phyloP scores from a whole-genome alignment of 2,797 vertebrate species.

The Acanthurus leucopareius region DNA sequence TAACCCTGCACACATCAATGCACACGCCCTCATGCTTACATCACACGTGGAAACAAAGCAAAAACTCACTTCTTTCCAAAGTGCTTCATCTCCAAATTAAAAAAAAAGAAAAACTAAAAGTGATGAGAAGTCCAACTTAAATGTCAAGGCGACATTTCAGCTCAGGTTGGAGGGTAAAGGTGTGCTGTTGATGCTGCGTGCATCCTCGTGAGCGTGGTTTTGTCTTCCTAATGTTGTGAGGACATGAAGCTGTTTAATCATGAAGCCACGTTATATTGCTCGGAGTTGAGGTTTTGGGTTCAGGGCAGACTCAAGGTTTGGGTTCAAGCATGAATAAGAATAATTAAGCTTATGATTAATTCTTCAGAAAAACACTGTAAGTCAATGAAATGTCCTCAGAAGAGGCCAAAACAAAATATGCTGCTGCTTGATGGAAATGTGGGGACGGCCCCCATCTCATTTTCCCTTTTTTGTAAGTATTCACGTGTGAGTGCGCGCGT shows the following conservation, averaged over 20 bases:
- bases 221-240: slow-evolving; percentile 8
- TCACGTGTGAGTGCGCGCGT: slow-evolving; percentile 52
- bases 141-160: slow-evolving; percentile 67
- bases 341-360: too few relatives aligned
- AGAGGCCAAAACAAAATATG: background rate
- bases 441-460: background rate
- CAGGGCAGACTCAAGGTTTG: too few relatives aligned
- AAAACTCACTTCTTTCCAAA: background rate
- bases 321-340: background rate
- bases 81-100: slow-evolving; percentile 34
- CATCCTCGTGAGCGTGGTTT: background rate
- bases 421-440: slow-evolving; percentile 4
- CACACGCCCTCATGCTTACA: background rate
- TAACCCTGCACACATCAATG: background rate
- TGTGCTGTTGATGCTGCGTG: slow-evolving; percentile 13
- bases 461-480: background rate
- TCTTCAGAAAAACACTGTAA: background rate
- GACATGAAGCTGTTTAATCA: slow-evolving; percentile 5
- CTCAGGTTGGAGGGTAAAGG: slow-evolving; percentile 29
- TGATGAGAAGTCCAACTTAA: slow-evolving; percentile 51
- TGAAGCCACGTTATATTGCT: background rate
- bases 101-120: slow-evolving; percentile 10
- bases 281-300: background rate
- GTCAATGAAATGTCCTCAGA: background rate
- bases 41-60: background rate